Evolutionary conservation across 1,140 invertebrate species (phyloP), one percentile per base, ranked within the genome.

Genomic region (Venustaconcha ellipsiformis): DNA sequence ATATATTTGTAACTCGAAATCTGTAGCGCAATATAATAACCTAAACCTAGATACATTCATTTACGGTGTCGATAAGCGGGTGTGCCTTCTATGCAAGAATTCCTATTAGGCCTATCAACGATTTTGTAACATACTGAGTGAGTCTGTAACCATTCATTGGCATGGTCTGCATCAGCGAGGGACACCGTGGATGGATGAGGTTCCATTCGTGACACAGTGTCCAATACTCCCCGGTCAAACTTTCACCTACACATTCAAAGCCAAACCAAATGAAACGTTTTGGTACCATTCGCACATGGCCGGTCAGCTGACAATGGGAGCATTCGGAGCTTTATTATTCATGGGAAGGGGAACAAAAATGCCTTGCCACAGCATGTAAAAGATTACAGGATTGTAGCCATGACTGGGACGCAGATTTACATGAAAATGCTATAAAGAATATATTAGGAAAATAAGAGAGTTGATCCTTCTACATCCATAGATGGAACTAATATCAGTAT

Each of bases 151-250:
- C 1, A 93, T 97, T 74, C 96, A 98, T 89, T 97, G 96, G 95
- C 92, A 95, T 70, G 95, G 95, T 62, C 92, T 97, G 66, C 94
- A 92, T 88, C 95, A 96, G 90, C 91, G 93, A 62, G 94, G 93
- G 62, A 93, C 94, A 12, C 95, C 95, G 82, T 96, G 95, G 88
- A 96, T 95, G 88, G 96, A 97, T 86, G 96, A 96, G 58, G 95
- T 96, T 48, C 95, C 96, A 12, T 95, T 94, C 75, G 93, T 97
- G 14, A 96, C 95, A 95, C 96, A 97, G 88, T 97, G 96, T 89
- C 96, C 96, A 8, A 97, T 97, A 83, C 90, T 92, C 74, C 93
- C 95, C 86, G 94, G 94, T 83, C 94, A 95, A 82, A 94, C 94
- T 0, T 97, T 96, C 90, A 94, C 94, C 83, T 96, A 96, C 55